phyloP scores from a whole-genome alignment of 2,113 vertebrate genomes.

The Alosa alosa region DNA sequence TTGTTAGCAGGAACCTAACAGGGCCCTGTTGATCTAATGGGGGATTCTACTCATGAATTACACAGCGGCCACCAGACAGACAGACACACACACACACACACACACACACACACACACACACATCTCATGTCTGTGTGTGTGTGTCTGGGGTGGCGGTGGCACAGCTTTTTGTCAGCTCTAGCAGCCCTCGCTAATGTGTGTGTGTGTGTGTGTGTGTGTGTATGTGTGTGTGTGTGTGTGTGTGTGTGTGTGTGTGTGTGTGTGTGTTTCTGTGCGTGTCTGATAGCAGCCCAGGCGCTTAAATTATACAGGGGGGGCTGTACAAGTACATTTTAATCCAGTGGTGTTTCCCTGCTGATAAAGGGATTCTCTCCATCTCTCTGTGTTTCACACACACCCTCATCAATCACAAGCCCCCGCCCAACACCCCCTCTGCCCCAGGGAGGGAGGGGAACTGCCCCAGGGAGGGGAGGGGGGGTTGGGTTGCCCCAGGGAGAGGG shows the following conservation, averaged over 20 bases:
- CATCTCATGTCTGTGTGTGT: no score
- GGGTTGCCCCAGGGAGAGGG: constrained; percentile 63
- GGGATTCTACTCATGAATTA: no score
- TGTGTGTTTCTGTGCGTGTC: constrained; percentile 54
- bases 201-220: not conserved
- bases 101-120: no score
- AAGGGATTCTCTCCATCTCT: constrained; percentile 78
- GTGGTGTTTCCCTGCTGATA: constrained; percentile 75
- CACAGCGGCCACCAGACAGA: no score
- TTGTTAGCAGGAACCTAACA: no score
- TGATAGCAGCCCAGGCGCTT: constrained; percentile 64
- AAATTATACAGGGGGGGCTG: constrained; percentile 71
- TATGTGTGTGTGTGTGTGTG: not conserved
- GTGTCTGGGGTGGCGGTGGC: no score
- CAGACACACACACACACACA: no score
- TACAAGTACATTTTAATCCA: constrained; percentile 81
- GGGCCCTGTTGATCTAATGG: no score
- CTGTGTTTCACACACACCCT: constrained; percentile 76
- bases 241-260: not conserved
- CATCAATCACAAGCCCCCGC: constrained; percentile 72
- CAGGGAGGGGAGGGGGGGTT: constrained; percentile 57
- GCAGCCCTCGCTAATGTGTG: not conserved
- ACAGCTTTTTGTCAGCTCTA: no score
- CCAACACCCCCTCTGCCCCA: constrained; percentile 43
- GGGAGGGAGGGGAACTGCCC: constrained; percentile 59